phyloP scores from a whole-genome alignment of 1,140 invertebrate genomes.

The Drosophila trapezifrons region DNA sequence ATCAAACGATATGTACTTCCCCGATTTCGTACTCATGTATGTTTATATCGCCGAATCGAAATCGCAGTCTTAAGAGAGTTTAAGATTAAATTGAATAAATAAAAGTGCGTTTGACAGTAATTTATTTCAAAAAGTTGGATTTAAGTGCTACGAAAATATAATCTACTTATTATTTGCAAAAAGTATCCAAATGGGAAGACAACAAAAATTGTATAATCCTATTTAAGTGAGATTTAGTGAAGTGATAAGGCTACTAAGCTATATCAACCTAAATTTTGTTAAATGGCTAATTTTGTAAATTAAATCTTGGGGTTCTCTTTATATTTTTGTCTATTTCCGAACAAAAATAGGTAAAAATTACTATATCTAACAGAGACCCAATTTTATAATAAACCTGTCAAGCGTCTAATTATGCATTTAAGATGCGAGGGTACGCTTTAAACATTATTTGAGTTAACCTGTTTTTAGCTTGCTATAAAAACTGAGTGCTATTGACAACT shows the following conservation, averaged over 20 bases:
- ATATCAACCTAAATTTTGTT: not conserved
- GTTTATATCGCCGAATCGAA: not conserved
- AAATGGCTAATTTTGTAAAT: too few species aligned
- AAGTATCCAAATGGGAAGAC: not conserved
- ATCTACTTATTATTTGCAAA: not conserved
- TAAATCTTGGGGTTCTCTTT: not conserved
- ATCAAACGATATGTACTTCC: not conserved
- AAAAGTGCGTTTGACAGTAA: not conserved
- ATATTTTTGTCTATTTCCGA: not conserved
- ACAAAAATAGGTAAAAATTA: not conserved
- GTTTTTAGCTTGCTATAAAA: not conserved
- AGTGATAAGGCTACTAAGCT: not conserved
- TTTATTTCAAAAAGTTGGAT: not conserved
- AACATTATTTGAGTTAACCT: not conserved
- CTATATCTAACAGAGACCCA: not conserved
- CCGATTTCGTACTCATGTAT: not conserved
- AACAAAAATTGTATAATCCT: not conserved
- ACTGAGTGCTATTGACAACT: not conserved
- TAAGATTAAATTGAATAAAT: not conserved
- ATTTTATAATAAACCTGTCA: not conserved
- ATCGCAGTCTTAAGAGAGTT: not conserved
- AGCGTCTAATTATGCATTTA: not conserved
- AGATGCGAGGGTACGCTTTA: too few species aligned
- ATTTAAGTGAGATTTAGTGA: not conserved
- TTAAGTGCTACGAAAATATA: not conserved